These are phyloP conservation scores for Lepidonotus clava DNA, from an alignment of 2,888 invertebrate species.

Conservation along the genomic window DNA sequence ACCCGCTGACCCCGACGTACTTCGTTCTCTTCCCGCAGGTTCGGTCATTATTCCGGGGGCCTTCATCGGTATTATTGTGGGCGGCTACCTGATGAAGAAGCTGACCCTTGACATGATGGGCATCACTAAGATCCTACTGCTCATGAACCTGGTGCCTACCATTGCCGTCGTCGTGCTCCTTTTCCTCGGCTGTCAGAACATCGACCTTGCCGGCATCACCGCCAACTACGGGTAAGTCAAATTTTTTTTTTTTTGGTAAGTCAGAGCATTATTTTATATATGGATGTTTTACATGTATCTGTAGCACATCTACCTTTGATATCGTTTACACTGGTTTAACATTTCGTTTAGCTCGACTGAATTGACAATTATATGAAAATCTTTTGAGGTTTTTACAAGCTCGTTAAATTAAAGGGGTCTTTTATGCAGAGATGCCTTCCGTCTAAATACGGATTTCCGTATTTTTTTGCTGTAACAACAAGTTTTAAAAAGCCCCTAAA, in stretches of 20 bases:
- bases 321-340: too few relatives aligned
- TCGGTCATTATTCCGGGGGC: slow-evolving; percentile 60
- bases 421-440: too few relatives aligned
- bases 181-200: slow-evolving; percentile 54
- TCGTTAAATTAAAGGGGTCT: too few relatives aligned
- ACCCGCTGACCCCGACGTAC: too few relatives aligned
- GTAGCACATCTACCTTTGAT: too few relatives aligned
- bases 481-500: too few relatives aligned
- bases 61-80: slow-evolving; percentile 57
- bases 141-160: slow-evolving; percentile 42
- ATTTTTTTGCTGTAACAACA: too few relatives aligned
- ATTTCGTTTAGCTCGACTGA: too few relatives aligned
- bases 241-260: not conserved
- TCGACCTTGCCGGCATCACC: slow-evolving; percentile 57
- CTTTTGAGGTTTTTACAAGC: too few relatives aligned
- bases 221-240: slow-evolving; percentile 23
- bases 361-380: too few relatives aligned
- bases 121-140: slow-evolving; percentile 50
- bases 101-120: slow-evolving; percentile 45
- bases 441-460: too few relatives aligned
- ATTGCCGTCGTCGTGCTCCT: slow-evolving; percentile 36
- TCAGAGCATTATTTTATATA: not conserved
- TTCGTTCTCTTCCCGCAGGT: slow-evolving; percentile 54
- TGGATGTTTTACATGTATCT: too few relatives aligned
- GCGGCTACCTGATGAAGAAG: slow-evolving; percentile 57